Evolutionary conservation across 2,797 vertebrate species (phyloP), one percentile per base, ranked within the genome.

Genomic region (Macroramphosus scolopax): DNA sequence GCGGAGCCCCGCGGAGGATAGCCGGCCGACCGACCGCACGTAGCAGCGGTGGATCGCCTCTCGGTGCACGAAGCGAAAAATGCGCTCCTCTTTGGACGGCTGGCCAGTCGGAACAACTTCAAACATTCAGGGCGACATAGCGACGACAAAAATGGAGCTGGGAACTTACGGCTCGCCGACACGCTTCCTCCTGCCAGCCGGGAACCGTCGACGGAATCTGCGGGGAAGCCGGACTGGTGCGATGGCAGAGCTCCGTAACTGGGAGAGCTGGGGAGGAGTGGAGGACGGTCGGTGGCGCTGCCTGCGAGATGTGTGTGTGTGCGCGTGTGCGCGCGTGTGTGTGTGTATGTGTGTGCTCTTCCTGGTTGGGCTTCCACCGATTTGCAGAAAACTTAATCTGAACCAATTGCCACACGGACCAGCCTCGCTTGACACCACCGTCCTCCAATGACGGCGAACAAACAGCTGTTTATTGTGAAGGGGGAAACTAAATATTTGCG

Each of bases 291-390:
- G 72, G 63, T 63, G 77, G 66, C 69, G 68, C 72, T 77, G 78
- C 68, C 57, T 75, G 57, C 40, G 63, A 66, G 69, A 62, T 54
- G 42, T 64, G 38, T 42, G 37, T 17, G 20, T 37, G 22, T 40
- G 24, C 48, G 40, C 8, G 20, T 28, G 39, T 44, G 39, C 9
- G 26, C 37, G 36, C 12, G 33, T 53, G 32, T 35, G 15, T 26
- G 20, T 55, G 30, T 30, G 44, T 36, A 45, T 39, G 57, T 17
- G 35, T 41, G 29, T 14, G 33, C 61, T 83, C 85, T 88, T 89
- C 86, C 86, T 88, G 86, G 77, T 88, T 88, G 72, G 37, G 74
- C 56, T 72, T 68, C 62, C 47, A 72, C 70, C 70, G 66, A 81
- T 80, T 50, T 71, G 74, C 73, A 73, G 48, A 69, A 85, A 87